phyloP scores from a whole-genome alignment of 2,113 vertebrate species.

The Leptocoma aspasia region DNA sequence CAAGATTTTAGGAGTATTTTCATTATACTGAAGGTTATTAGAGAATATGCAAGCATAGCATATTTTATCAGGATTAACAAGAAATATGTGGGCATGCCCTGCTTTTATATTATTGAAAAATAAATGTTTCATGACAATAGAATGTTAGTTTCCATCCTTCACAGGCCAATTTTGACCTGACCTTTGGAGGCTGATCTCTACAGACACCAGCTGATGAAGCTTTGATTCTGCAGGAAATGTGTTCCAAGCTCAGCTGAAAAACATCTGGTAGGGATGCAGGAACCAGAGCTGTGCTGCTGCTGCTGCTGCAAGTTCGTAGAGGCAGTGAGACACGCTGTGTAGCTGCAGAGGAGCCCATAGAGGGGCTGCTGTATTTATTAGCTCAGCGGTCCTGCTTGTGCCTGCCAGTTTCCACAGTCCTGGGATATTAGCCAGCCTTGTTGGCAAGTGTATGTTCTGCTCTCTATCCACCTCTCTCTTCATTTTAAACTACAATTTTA shows the following conservation, averaged over 20 bases:
- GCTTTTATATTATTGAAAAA: neutral
- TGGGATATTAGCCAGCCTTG: neutral
- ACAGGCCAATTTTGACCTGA: neutral
- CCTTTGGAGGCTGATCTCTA: neutral
- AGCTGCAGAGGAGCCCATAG: neutral
- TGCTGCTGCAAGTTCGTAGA: neutral
- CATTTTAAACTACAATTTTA: neutral
- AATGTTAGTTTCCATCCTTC: neutral
- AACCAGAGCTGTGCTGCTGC: neutral
- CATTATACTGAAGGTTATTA: neutral
- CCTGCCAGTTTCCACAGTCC: slow-evolving; percentile 14
- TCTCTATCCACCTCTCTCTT: neutral
- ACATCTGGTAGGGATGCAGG: slow-evolving; percentile 32
- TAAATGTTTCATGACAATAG: neutral
- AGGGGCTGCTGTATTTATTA: slow-evolving; percentile 14
- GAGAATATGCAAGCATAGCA: neutral
- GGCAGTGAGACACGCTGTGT: neutral
- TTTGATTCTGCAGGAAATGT: slow-evolving; percentile 28
- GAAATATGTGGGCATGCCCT: neutral
- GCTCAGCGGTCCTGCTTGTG: neutral
- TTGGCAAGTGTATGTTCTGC: neutral
- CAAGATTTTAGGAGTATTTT: neutral
- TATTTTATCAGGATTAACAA: neutral
- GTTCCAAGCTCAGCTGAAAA: slow-evolving; percentile 30
- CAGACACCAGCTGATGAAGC: slow-evolving; percentile 20